A percentile compares a stretch with the other conserved stretches of the same genome.
phyloP scores from a whole-genome alignment of 2,888 invertebrate species.

The Dichetophora obliterata region DNA sequence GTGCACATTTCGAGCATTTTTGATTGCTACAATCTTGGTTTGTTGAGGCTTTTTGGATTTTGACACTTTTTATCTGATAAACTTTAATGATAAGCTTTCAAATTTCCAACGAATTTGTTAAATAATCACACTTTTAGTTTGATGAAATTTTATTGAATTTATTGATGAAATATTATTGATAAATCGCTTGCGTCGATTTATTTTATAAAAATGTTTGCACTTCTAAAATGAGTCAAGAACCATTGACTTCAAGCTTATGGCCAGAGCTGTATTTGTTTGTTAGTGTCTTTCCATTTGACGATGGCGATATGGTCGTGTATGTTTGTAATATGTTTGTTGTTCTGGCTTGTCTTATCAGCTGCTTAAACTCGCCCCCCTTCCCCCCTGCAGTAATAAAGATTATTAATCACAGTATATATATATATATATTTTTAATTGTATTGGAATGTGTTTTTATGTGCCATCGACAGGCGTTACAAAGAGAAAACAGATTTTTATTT shows the following conservation, averaged over 20 bases:
- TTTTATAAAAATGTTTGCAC: neutral
- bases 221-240: neutral
- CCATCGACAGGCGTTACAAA: neutral
- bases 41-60: no score
- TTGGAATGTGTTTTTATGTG: slow-evolving; percentile 16
- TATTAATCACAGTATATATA: neutral
- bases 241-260: neutral
- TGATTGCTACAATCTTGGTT: no score
- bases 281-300: neutral
- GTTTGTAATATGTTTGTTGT: neutral
- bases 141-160: neutral
- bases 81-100: no score
- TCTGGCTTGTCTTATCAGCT: slow-evolving; percentile 26
- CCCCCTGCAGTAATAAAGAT: neutral
- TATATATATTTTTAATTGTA: neutral
- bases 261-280: slow-evolving; percentile 1
- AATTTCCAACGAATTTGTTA: no score
- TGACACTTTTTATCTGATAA: no score
- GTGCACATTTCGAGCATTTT: slow-evolving; percentile 25
- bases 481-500: slow-evolving; percentile 16
- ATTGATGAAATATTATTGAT: neutral
- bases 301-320: neutral
- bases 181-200: neutral
- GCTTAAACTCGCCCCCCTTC: neutral
- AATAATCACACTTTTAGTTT: no score